A percentile compares a stretch with the other conserved stretches of the same genome.
Evolutionary conservation across 2,113 vertebrate genomes (phyloP).

Genomic region (Etheostoma cragini): DNA sequence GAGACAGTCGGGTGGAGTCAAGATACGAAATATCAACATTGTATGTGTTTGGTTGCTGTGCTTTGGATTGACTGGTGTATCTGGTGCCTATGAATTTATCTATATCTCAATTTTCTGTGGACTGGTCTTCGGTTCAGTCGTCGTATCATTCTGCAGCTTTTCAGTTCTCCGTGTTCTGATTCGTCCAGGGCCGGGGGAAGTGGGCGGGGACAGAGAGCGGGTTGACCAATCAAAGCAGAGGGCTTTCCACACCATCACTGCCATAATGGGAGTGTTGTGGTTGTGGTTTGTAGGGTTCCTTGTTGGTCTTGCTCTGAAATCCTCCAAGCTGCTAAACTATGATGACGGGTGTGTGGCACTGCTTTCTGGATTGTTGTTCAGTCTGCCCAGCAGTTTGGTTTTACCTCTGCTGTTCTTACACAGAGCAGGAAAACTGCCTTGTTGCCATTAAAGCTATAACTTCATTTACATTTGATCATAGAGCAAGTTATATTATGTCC

Average conservation of each 20-base stretch:
- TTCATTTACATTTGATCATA: too few relatives aligned
- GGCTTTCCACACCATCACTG: too few relatives aligned
- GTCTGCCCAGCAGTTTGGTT: not conserved
- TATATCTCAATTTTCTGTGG: fast-evolving
- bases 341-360: too few relatives aligned
- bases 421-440: not conserved
- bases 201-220: too few relatives aligned
- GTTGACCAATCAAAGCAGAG: too few relatives aligned
- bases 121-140: fast-evolving
- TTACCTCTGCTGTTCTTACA: constrained; percentile 14
- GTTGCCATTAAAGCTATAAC: not conserved
- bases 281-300: too few relatives aligned
- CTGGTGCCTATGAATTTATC: too few relatives aligned
- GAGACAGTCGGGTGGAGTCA: not conserved
- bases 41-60: not conserved
- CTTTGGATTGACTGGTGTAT: fast-evolving
- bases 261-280: too few relatives aligned
- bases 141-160: not conserved
- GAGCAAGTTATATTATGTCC: too few relatives aligned
- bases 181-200: not conserved
- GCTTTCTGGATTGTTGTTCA: too few relatives aligned
- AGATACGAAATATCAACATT: not conserved
- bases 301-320: fast-evolving
- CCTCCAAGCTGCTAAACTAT: fast-evolving
- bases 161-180: not conserved